Evolutionary conservation across 2,888 invertebrate species (phyloP), one percentile per base, ranked within the genome.

Genomic region (Drosophila maculinotata): DNA sequence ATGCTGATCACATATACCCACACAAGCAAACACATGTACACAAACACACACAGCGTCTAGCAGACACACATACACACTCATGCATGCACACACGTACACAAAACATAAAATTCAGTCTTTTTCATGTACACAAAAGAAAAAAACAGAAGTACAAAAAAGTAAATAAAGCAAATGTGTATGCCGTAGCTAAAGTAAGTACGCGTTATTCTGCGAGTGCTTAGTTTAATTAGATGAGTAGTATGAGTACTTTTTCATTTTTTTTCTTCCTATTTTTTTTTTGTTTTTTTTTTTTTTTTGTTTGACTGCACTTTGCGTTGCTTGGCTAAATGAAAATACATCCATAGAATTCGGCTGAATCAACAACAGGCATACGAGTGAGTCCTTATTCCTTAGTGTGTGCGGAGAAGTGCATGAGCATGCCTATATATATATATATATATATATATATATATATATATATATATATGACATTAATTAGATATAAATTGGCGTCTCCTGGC

Each of bases 401-500:
- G 20, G 52, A 36, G 56, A 52, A 42, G 45, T 59, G 65, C 48
- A 62, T 62, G 62, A 72, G 57, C 72, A 79, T 59, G 45, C 56
- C 39, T 38, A 28, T 25, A 12, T 49, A 53, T 42, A 57, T 45
- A 35, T 38, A 78, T 59, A 49, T 58, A 44, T 38, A 28, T 25
- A 12, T 49, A 53, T 42, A 57, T 45, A 35, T 38, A 23, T 33
- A 12, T 47, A n/a, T n/a, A n/a, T n/a, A 36, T 35, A 25, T 30
- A 14, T 47, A 59, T 49, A 57, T 45, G 30, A 51, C 31, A 68
- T 44, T 41, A 65, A 56, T 87, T 96, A 99, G 93, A 99, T 99
- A 93, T 98, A 99, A 92, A 98, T 97, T 84, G 99, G 99, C 91
- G 97, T 97, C 93, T 99, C 99, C 93, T 99, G 99, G 65, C 99